Evolutionary conservation across 2,113 vertebrate species (phyloP), one percentile per base, ranked within the genome.

Genomic region (Pogonocichla stellata): DNA sequence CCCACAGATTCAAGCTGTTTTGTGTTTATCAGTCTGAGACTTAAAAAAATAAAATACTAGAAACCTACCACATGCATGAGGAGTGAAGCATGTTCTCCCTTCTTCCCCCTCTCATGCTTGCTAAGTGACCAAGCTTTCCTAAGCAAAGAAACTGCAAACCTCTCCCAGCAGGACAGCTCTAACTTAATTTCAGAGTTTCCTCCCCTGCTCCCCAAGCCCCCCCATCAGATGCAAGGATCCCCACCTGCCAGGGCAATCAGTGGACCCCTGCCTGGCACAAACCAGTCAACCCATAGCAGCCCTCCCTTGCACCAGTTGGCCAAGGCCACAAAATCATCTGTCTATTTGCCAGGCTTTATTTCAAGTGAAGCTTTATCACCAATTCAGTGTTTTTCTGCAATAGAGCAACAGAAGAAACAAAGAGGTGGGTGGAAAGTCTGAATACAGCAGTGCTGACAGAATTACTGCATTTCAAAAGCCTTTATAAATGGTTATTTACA

Each of bases 211-310:
- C 15, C 20, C n/a, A 31, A 43, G 53, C 34, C 80, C 62, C 73
- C 73, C 28, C 36, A 73, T 53, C 42, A 61, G 79, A 79, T 6
- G n/a, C 26, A 66, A 61, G 0, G 0, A 56, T 40, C 45, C 20
- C 20, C 61, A 87, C 40, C 36, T 77, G 70, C 45, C 87, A 33
- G 19, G 25, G 36, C 56, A 62, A 67, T 64, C 60, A 64, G 40
- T 33, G 73, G 18, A 51, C 71, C 61, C 66, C 73, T 74, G 47
- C 5, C 48, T 87, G 73, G 14, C 43, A 60, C 0, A n/a, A 24
- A 12, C 38, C 12, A 79, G 5, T 10, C 31, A 82, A 20, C 12
- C 8, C 38, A 23, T 5, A 0, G 6, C 0, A 0, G 31, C 47
- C 26, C 29, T 42, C 26, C 66, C 53, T 47, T 66, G 18, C 36